A percentile compares a stretch with the other conserved stretches of the same genome.
These are phyloP conservation scores for Microcebus griseorufus DNA, from an alignment of 2,113 vertebrate genomes.

Conservation along the genomic window DNA sequence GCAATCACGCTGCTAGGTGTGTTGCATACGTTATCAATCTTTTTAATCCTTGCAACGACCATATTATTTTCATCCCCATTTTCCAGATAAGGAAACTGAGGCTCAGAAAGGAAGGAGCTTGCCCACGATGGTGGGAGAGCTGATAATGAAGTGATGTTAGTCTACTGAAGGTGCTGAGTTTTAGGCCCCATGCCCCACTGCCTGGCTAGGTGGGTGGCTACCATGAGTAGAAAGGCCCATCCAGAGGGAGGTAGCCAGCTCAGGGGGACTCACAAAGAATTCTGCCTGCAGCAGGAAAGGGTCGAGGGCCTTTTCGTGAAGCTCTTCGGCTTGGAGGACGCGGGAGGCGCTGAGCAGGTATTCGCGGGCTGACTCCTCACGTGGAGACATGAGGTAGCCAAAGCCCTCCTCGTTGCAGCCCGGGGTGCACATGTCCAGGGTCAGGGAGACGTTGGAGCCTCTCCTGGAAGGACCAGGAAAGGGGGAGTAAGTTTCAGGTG, in stretches of 20 bases:
- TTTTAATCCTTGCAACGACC: neutral
- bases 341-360: constrained; percentile 94
- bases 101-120: neutral
- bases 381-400: constrained; percentile 94
- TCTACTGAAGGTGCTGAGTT: neutral
- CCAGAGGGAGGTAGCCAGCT: rapidly evolving
- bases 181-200: rapidly evolving
- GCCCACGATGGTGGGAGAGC: neutral
- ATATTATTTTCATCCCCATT: neutral
- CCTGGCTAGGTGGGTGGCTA: rapidly evolving
- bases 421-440: constrained; percentile 98
- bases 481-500: neutral
- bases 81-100: constrained; percentile 20
- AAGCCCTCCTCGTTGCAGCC: constrained; percentile 95
- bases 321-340: constrained; percentile 89
- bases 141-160: neutral
- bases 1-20: rapidly evolving
- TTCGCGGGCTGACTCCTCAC: constrained; percentile 93
- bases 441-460: constrained; percentile 98
- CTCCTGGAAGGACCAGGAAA: constrained; percentile 86
- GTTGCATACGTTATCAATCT: neutral
- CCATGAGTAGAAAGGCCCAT: neutral
- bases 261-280: constrained; percentile 93
- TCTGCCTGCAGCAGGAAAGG: constrained; percentile 95
- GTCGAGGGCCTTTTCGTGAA: constrained; percentile 95